These are phyloP conservation scores for Illadopsis cleaveri DNA, from an alignment of 2,113 vertebrate species.

Conservation along the genomic window DNA sequence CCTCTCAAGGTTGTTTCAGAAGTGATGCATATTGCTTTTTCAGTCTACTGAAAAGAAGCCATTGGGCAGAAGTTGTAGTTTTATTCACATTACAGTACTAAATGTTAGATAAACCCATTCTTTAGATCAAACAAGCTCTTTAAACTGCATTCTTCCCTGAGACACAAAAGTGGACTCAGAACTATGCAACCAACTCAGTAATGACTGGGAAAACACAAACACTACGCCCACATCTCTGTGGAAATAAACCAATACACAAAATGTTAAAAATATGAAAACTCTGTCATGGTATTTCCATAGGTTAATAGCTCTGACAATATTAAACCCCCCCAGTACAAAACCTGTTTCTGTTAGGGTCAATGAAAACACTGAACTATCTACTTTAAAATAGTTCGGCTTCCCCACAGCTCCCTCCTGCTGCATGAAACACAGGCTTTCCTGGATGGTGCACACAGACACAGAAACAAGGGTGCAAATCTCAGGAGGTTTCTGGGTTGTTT, in stretches of 20 bases:
- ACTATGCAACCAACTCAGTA: neutral
- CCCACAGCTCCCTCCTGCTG: neutral
- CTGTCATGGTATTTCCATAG: neutral
- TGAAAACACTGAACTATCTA: neutral
- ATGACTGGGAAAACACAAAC: neutral
- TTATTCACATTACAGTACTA: neutral
- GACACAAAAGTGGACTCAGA: neutral
- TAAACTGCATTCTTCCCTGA: neutral
- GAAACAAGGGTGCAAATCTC: neutral
- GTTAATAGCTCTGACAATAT: neutral
- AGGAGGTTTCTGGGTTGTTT: neutral
- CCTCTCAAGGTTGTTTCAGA: neutral
- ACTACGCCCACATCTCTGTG: neutral
- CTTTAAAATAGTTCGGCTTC: neutral
- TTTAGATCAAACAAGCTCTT: neutral
- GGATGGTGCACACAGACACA: neutral
- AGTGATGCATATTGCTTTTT: neutral
- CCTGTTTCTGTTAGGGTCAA: neutral
- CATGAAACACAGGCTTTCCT: neutral
- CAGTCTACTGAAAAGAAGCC: neutral
- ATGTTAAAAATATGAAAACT: neutral
- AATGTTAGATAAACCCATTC: neutral
- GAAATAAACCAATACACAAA: neutral
- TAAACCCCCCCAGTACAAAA: neutral
- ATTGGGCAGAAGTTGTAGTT: neutral